phyloP scores from a whole-genome alignment of 1,140 invertebrate species.

The Danaus plexippus region DNA sequence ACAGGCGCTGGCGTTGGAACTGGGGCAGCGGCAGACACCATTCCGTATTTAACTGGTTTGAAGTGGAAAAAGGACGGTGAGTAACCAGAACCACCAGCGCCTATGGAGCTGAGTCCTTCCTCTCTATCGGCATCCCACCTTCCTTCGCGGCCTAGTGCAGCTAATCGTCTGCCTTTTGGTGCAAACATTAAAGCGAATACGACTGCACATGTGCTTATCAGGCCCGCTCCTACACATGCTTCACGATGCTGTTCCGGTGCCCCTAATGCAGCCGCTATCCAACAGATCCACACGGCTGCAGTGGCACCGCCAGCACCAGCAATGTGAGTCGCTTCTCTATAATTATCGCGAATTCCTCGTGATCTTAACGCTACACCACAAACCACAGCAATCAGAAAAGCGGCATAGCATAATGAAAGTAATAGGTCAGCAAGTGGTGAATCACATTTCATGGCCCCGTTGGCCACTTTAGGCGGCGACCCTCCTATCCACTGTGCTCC shows the following conservation, averaged over 20 bases:
- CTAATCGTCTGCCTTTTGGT: slow-evolving; percentile 91
- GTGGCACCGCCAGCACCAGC: slow-evolving; percentile 86
- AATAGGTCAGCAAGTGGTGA: slow-evolving; percentile 80
- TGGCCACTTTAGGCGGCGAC: slow-evolving; percentile 74
- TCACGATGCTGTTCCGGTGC: slow-evolving; percentile 85
- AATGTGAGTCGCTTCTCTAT: slow-evolving; percentile 90
- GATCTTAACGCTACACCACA: slow-evolving; percentile 87
- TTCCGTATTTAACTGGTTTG: slow-evolving; percentile 83
- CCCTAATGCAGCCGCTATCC: slow-evolving; percentile 82
- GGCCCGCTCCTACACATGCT: slow-evolving; percentile 89
- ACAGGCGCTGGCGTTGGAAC: slow-evolving; percentile 39
- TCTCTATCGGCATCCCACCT: slow-evolving; percentile 84
- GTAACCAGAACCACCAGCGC: slow-evolving; percentile 84
- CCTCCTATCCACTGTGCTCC: slow-evolving; percentile 88
- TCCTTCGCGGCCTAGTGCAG: slow-evolving; percentile 87
- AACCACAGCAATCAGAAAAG: slow-evolving; percentile 87
- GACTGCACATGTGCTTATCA: slow-evolving; percentile 85
- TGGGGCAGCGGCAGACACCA: slow-evolving; percentile 73
- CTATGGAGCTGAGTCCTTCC: slow-evolving; percentile 82
- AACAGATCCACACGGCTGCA: slow-evolving; percentile 90
- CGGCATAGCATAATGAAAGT: slow-evolving; percentile 85
- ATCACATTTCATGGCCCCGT: slow-evolving; percentile 73
- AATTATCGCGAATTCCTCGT: slow-evolving; percentile 92
- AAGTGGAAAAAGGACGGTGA: slow-evolving; percentile 93
- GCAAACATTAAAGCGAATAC: slow-evolving; percentile 95